Evolutionary conservation across 2,797 vertebrate genomes (phyloP).

Genomic region (Ambastaia sidthimunki): DNA sequence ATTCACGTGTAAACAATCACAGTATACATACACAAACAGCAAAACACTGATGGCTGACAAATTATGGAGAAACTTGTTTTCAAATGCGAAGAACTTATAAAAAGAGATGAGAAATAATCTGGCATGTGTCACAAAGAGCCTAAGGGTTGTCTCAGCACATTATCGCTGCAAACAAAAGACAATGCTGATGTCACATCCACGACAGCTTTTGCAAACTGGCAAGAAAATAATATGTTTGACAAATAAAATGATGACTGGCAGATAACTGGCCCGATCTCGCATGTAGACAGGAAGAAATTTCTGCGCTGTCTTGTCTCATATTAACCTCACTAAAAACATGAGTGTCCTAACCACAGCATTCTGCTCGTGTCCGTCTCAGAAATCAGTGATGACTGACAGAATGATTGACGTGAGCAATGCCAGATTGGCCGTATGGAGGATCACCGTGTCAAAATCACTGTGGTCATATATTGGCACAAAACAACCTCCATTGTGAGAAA

Average conservation of each 20-base stretch:
- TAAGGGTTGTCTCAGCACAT: constrained; percentile 18
- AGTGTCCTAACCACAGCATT: constrained; percentile 13
- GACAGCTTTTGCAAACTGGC: constrained; percentile 29
- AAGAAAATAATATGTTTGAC: constrained; percentile 54
- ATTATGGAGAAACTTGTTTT: constrained; percentile 39
- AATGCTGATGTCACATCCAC: constrained; percentile 24
- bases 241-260: constrained; percentile 45
- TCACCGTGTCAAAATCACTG: constrained; percentile 32
- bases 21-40: constrained; percentile 27
- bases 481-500: constrained; percentile 27
- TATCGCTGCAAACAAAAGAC: constrained; percentile 28
- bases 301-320: constrained; percentile 23
- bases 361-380: constrained; percentile 15
- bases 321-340: constrained; percentile 25
- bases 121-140: constrained; percentile 31
- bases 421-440: neutral
- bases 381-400: constrained; percentile 32
- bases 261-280: constrained; percentile 35
- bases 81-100: neutral
- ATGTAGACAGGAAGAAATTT: constrained; percentile 34
- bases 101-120: constrained; percentile 33
- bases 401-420: constrained; percentile 36
- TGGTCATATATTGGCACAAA: constrained; percentile 20
- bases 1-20: constrained; percentile 30
- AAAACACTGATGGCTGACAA: constrained; percentile 37